Evolutionary conservation across 1,140 invertebrate genomes (phyloP).

Genomic region (Drosophila orena): DNA sequence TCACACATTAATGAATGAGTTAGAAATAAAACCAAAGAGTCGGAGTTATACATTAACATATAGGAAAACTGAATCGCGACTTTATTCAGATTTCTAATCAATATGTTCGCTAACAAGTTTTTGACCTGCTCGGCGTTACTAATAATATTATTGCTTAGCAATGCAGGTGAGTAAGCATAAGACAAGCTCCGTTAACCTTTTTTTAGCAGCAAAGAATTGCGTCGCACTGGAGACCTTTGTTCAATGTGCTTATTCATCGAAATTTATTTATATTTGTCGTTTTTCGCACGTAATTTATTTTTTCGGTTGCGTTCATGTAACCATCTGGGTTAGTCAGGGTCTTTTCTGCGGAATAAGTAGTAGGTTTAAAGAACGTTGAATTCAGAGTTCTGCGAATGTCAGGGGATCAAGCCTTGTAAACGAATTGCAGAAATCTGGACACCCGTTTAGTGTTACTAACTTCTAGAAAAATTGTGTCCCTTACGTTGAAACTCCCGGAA

Average conservation of each 20-base stretch:
- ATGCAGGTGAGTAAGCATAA: slow-evolving; percentile 53
- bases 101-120: slow-evolving; percentile 60
- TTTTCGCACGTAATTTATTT: slow-evolving; percentile 21
- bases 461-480: too few relatives aligned
- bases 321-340: slow-evolving; percentile 31
- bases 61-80: slow-evolving; percentile 3
- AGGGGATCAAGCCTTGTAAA: slow-evolving; percentile 21
- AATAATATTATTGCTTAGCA: slow-evolving; percentile 53
- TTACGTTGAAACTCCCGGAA: too few relatives aligned
- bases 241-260: slow-evolving; percentile 70
- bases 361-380: background rate
- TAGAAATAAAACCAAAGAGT: too few relatives aligned
- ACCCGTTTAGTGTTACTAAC: too few relatives aligned
- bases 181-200: slow-evolving; percentile 10
- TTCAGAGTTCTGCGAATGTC: slow-evolving; percentile 3
- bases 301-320: slow-evolving; percentile 63
- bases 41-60: too few relatives aligned
- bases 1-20: too few relatives aligned
- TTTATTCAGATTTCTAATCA: slow-evolving; percentile 14
- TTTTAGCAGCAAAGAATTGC: slow-evolving; percentile 16
- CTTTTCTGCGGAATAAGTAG: slow-evolving; percentile 13
- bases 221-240: slow-evolving; percentile 60
- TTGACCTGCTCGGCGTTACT: slow-evolving; percentile 56
- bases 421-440: slow-evolving; percentile 11
- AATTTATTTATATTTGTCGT: slow-evolving; percentile 61